Evolutionary conservation across 2,888 invertebrate species (phyloP).

Genomic region (Cyclophora punctaria): DNA sequence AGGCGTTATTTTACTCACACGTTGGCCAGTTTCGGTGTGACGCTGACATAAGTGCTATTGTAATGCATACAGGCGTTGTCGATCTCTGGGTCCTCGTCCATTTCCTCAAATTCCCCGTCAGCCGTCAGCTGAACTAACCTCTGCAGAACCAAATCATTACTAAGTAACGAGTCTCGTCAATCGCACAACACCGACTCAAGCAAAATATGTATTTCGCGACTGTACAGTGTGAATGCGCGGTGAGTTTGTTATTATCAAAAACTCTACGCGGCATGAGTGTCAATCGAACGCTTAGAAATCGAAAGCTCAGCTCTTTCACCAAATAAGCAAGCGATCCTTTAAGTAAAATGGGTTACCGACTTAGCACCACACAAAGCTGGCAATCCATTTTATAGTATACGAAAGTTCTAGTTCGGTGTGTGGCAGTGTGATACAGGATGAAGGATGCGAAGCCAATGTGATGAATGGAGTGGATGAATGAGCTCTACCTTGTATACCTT

Average conservation of each 20-base stretch:
- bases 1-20: conserved; percentile 35
- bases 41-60: conserved; percentile 62
- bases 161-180: conserved; percentile 5
- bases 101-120: conserved; percentile 54
- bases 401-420: conserved; percentile 4
- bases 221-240: conserved; percentile 10
- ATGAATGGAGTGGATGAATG: conserved; percentile 17
- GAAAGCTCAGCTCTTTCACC: too few species aligned
- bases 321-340: too few species aligned
- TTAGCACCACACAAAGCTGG: conserved; percentile 1
- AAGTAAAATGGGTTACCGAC: conserved; percentile 1
- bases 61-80: conserved; percentile 59
- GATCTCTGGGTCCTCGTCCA: conserved; percentile 43
- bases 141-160: conserved; percentile 24
- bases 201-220: conserved; percentile 9
- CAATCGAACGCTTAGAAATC: too few species aligned
- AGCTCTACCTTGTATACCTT: conserved; percentile 65
- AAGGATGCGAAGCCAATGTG: conserved; percentile 10
- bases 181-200: conserved; percentile 3
- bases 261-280: too few species aligned
- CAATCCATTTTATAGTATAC: not conserved
- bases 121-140: conserved; percentile 47
- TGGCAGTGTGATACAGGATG: conserved; percentile 7
- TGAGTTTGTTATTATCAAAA: conserved; percentile 3
- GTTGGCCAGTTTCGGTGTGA: conserved; percentile 57